These are phyloP conservation scores for Aviceda subcristata DNA, from an alignment of 2,113 vertebrate genomes.

Conservation along the genomic window DNA sequence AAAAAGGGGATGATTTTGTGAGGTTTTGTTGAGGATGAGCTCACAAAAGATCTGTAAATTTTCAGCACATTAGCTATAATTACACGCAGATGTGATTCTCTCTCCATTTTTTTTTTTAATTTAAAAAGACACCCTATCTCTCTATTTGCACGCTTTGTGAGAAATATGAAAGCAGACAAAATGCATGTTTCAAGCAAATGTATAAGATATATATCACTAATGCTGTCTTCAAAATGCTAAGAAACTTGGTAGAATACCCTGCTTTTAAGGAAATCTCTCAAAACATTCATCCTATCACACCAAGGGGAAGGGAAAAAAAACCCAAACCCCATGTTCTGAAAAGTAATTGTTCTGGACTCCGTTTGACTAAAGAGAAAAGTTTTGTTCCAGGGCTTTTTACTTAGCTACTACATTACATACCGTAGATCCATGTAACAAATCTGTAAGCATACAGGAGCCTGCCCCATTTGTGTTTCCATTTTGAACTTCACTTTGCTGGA, in stretches of 20 bases:
- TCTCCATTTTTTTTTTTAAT: background rate
- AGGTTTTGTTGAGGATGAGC: background rate
- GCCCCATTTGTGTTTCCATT: background rate
- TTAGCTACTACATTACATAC: background rate
- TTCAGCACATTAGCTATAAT: background rate
- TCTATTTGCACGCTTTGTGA: background rate
- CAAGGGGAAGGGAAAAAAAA: background rate
- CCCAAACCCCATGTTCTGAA: background rate
- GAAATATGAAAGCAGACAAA: background rate
- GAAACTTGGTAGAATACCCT: background rate
- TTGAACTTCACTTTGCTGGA: background rate
- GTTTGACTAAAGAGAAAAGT: background rate
- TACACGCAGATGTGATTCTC: background rate
- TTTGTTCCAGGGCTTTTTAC: background rate
- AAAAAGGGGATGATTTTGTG: background rate
- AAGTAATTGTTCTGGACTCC: background rate
- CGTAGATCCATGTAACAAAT: background rate
- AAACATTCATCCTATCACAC: background rate
- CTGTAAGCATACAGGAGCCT: background rate
- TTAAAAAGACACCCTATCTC: background rate
- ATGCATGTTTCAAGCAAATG: background rate
- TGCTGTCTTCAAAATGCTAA: background rate
- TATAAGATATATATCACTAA: background rate
- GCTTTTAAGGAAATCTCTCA: background rate
- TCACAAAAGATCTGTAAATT: conserved; percentile 1